Base-by-base conservation (phyloP, 2,113 vertebrate genomes). In the Cynoglossus semilaevis region DNA sequence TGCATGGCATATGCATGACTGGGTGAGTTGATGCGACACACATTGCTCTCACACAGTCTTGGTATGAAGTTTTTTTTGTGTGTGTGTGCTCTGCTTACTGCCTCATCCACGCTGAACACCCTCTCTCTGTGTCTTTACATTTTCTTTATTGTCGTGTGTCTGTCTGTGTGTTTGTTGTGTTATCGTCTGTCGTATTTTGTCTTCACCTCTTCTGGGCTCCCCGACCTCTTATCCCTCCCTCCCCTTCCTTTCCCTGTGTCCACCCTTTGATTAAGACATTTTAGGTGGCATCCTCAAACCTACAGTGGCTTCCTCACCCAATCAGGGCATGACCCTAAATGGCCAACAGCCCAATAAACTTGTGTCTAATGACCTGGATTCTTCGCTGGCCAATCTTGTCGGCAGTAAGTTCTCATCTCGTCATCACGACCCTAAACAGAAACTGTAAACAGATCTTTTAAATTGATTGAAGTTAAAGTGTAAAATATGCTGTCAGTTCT, bases 271-370 rank as follows among this genome's bases (percentile, higher is more conserved):
- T 87, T 83, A 90, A 94, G 93, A 92, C 88, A 90, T 94, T 92
- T 88, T 97, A 92, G 95, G 94, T 85, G 93, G 92, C 85, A 90
- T 98, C 72, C 92, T 98, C 74, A 96, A 96, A 93, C 96, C 96
- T 59, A 95, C 94, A 91, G 92, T 95, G 88, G 79, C 94, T 55
- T 93, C 94, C 73, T 93, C 92, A 84, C 92, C 93, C 85, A 94
- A 88, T 86, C 94, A 94, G 90, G 88, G 82, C 83, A 86, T 94
- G 87, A 92, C 89, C 76, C 82, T 79, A 74, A 91, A 90, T 80
- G 89, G 88, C 79, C 92, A 92, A 41, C 93, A 91, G 41, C 76
- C 90, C 41, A 91, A 91, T 83, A 97, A 94, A 70, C 89, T 98
- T 77, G 95, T 98, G 66, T 96, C 94, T 16, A 93, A 92, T 62